A percentile compares a stretch with the other conserved stretches of the same genome.
These are phyloP conservation scores for Naso thynnoides DNA, from an alignment of 2,797 vertebrate species.

Conservation along the genomic window DNA sequence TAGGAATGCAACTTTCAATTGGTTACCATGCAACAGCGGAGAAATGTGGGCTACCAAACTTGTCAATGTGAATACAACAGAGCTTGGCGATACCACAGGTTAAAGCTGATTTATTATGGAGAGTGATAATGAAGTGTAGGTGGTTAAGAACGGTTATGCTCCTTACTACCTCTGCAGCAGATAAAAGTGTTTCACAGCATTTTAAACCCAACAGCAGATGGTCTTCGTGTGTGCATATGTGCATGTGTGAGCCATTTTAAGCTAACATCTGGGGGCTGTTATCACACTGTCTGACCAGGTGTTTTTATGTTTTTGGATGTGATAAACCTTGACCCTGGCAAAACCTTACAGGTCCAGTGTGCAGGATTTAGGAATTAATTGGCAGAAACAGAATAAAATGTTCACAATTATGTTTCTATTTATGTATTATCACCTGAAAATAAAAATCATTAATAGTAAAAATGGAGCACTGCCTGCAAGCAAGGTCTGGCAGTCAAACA, in stretches of 20 bases:
- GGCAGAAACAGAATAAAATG: too few relatives aligned
- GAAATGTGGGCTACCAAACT: constrained; percentile 66
- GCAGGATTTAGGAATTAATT: too few relatives aligned
- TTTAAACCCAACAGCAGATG: constrained; percentile 16
- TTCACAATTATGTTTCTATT: too few relatives aligned
- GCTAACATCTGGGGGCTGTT: neutral
- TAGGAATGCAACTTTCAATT: constrained; percentile 45
- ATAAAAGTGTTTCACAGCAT: constrained; percentile 33
- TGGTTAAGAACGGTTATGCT: constrained; percentile 44
- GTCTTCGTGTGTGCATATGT: neutral
- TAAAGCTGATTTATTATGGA: constrained; percentile 57
- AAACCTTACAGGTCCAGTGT: neutral
- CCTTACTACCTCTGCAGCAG: constrained; percentile 18
- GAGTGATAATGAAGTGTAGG: constrained; percentile 59
- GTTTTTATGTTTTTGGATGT: neutral
- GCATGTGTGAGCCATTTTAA: neutral
- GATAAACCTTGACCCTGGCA: neutral
- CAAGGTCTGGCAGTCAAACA: too few relatives aligned
- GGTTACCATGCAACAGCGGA: constrained; percentile 70
- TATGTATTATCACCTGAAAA: too few relatives aligned
- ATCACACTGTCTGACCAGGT: neutral
- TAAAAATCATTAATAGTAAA: too few relatives aligned
- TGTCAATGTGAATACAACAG: constrained; percentile 60
- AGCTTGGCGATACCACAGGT: constrained; percentile 46
- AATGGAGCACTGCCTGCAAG: too few relatives aligned